A percentile compares a stretch with the other conserved stretches of the same genome.
phyloP scores from a whole-genome alignment of 2,888 invertebrate species.

The Cylindroiulus punctatus region DNA sequence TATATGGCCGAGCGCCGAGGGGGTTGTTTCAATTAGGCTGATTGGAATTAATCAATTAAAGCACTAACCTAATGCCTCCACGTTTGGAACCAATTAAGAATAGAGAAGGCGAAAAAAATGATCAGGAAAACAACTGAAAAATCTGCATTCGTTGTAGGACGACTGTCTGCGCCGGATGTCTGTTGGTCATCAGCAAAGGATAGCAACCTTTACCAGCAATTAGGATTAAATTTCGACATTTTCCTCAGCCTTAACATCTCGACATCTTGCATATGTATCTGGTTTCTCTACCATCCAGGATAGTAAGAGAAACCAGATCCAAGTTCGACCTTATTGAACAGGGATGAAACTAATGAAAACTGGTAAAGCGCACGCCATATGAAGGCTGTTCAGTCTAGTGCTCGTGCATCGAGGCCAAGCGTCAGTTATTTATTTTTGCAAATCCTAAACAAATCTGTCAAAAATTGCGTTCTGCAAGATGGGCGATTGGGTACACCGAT shows the following conservation, averaged over 20 bases:
- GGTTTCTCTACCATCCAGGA: too few species aligned
- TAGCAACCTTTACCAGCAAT: too few species aligned
- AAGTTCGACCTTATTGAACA: background rate
- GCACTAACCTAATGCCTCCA: background rate
- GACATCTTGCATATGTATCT: too few species aligned
- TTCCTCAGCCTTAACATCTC: too few species aligned
- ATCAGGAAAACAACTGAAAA: background rate
- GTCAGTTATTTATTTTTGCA: background rate
- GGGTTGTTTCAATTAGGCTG: background rate
- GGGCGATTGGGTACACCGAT: background rate
- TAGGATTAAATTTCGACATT: too few species aligned
- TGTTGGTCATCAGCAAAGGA: too few species aligned
- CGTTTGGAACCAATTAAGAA: background rate
- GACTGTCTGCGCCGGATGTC: too few species aligned
- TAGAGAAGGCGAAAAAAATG: background rate
- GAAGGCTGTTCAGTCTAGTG: background rate
- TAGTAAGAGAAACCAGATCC: too few species aligned
- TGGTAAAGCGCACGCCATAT: background rate
- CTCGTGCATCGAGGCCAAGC: background rate
- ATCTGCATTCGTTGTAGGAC: too few species aligned
- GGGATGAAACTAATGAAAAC: background rate
- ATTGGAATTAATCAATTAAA: background rate
- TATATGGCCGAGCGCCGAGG: background rate
- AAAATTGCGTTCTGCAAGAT: background rate
- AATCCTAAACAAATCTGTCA: constrained; percentile 17